phyloP scores from a whole-genome alignment of 2,113 vertebrate species.

The Pomatostomus ruficeps region DNA sequence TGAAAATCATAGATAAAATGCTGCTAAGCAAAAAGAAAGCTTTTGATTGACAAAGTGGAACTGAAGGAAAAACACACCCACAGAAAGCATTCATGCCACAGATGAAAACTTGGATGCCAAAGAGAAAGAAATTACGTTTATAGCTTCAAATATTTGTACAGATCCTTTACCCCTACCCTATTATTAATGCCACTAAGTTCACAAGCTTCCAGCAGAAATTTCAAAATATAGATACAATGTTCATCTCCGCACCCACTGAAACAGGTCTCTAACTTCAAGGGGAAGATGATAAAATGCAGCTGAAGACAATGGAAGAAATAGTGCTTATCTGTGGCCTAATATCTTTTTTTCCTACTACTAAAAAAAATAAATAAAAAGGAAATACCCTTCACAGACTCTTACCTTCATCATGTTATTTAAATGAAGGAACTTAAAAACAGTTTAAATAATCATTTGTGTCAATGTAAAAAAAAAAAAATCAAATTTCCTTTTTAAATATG shows the following conservation, averaged over 20 bases:
- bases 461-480: background rate
- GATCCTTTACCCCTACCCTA: background rate
- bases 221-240: background rate
- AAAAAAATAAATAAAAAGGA: background rate
- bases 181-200: background rate
- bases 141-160: background rate
- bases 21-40: background rate
- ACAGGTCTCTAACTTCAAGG: background rate
- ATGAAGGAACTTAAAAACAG: background rate
- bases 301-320: background rate
- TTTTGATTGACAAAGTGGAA: background rate
- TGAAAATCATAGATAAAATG: background rate
- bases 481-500: background rate
- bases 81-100: background rate
- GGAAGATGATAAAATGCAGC: background rate
- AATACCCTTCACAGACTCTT: background rate
- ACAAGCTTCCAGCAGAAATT: background rate
- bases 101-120: background rate
- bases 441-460: background rate
- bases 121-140: background rate
- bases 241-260: background rate
- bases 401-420: background rate
- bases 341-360: background rate
- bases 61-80: background rate
- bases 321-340: background rate